Evolutionary conservation across 2,113 vertebrate genomes (phyloP).

Genomic region (Lophotis ruficrista): DNA sequence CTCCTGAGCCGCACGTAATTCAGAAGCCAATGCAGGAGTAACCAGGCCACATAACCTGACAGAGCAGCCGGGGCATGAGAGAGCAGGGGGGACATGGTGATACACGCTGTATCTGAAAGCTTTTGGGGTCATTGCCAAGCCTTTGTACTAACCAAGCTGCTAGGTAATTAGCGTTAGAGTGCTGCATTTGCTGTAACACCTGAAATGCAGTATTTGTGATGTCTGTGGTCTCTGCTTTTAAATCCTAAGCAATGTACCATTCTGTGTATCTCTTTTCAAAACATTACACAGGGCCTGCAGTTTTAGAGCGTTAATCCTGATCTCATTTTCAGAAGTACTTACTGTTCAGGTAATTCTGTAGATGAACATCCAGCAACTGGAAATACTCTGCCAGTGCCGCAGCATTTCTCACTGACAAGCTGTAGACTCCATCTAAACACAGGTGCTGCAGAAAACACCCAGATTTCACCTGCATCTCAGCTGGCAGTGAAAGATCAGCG

Average conservation of each 20-base stretch:
- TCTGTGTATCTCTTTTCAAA: neutral
- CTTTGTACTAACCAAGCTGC: neutral
- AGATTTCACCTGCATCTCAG: neutral
- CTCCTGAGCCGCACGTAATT: rapidly evolving
- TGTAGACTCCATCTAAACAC: slow-evolving; percentile 24
- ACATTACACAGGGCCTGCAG: neutral
- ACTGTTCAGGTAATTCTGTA: slow-evolving; percentile 33
- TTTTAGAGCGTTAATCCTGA: neutral
- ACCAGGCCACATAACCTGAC: neutral
- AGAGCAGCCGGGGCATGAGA: rapidly evolving
- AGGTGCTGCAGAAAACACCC: slow-evolving; percentile 61
- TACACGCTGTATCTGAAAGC: neutral
- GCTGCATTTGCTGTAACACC: neutral
- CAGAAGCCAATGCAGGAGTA: neutral
- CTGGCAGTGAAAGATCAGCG: neutral
- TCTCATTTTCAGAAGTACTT: neutral
- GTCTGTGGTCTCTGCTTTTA: neutral
- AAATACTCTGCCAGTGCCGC: slow-evolving; percentile 31
- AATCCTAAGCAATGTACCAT: neutral
- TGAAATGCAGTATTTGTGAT: neutral
- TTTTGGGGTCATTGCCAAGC: neutral
- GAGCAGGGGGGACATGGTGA: neutral
- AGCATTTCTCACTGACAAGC: slow-evolving; percentile 49
- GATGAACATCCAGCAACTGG: slow-evolving; percentile 22
- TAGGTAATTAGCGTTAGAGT: neutral